Base-by-base conservation (phyloP, 2,113 vertebrate species). In the Bufo gargarizans region DNA sequence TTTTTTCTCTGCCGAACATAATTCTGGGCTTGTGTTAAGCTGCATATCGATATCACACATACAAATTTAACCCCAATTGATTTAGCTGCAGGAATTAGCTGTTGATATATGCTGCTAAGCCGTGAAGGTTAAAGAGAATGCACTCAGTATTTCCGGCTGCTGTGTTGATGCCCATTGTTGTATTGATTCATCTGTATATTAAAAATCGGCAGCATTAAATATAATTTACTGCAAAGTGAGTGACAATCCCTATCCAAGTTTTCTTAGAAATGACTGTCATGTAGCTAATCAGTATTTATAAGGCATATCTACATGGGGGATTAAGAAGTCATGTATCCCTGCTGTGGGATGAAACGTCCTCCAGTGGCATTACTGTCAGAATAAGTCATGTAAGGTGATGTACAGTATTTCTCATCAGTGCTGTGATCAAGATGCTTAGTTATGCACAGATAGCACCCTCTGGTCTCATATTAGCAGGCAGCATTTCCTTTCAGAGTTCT, bases 221-320 rank as follows among this genome's bases (percentile, higher is more conserved):
- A 9, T 49, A 63, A 87, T 80, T 87, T 87, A 71, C 47, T 45
- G n/a, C 16, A 50, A 78, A 65, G 49, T 17, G 50, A 22, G 9
- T 47, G 59, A 67, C 49, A 71, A 61, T 9, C 45, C 77, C 61
- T 45, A 65, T 86, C 59, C 80, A 80, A 47, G 22, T 88, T 79
- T 82, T 88, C 71, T 74, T 74, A 82, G 86, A 81, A 72, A 82
- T 33, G 61, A 8, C 55, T 82, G 86, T 19, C 86, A 19, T 47
- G 74, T 82, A 82, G 53, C 55, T 61, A 61, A 76, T 88, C 45
- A 88, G 82, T 88, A 63, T 11, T 82, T 56, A 22, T 74, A n/a
- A 22, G 55, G 6, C 86, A 49, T 17, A 71, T 58, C 13, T 13
- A 74, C 79, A 81, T 63, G 67, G 12, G 19, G 77, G 50, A 58